Evolutionary conservation across 2,113 vertebrate species (phyloP), one percentile per base, ranked within the genome.

Genomic region (Trachemys scripta): DNA sequence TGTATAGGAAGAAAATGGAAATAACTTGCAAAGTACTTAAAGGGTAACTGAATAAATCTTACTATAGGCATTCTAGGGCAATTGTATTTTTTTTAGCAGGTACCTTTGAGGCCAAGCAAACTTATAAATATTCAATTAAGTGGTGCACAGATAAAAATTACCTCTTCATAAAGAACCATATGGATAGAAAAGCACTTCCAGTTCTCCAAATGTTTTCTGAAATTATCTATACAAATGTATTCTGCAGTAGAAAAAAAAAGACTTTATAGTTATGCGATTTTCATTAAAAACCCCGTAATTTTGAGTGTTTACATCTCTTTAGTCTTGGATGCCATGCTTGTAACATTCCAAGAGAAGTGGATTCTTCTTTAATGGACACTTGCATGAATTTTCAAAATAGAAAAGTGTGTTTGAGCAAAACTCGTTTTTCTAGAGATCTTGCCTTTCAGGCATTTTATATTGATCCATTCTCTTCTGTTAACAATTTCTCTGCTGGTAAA

Each of bases 21-120:
- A 96, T 95, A 97, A 97, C 59, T 93, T 94, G 56, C 79, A 82
- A 97, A 98, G 80, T 96, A 97, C 87, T 95, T 95, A 98, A 97
- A 98, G 86, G 92, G 94, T 96, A 97, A 96, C 93, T 93, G 56
- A 98, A 98, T 98, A 97, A 98, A 97, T 97, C 85, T 97, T 96
- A 95, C 29, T 51, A 93, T 95, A 90, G 93, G 62, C 14, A 95
- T 97, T 97, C 95, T 53, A 95, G 95, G 80, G 57, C 53, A 94
- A 82, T 85, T 92, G 22, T 10, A 57, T 38, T 29, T 95, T 95
- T 75, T 95, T 90, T 96, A 96, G 62, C 5, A 53, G 90, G 31
- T 91, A 95, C 85, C 87, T 98, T 97, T 96, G 94, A 96, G 91
- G 93, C 83, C 82, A 97, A 96, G 95, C 45, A 97, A 80, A 90